Evolutionary conservation across 2,797 vertebrate genomes (phyloP), one percentile per base, ranked within the genome.

Genomic region (Phalanger gymnotis): DNA sequence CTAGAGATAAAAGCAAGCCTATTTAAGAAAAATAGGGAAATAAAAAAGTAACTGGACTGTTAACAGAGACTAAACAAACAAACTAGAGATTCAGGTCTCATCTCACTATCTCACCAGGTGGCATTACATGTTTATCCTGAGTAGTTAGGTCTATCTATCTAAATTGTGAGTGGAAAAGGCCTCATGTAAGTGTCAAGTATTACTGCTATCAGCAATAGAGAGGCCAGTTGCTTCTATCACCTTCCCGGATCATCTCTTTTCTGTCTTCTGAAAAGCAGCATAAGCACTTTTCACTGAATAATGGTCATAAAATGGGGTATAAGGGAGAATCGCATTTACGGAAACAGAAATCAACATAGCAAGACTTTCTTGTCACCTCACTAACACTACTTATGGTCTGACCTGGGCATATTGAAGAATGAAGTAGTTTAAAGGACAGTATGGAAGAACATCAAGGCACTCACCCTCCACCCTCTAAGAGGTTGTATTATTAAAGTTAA

Each of bases 201-300:
- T 90, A 57, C 27, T 40, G 93, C 47, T 95, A 91, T 92, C 0
- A 3, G 53, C 90, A n/a, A 91, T 6, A 0, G 13, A 16, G 3
- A 19, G 55, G 34, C 54, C 40, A 54, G 25, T 87, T n/a, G 73
- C 25, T 53, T 14, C 95, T 53, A 28, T 91, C 58, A 47, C 94
- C 91, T 95, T 95, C 93, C 93, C 1, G 7, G 90, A 53, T 56
- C 81, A 94, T 25, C 90, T 40, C 51, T 53, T 93, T 95, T 93
- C 94, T 19, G 87, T 54, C 28, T 61, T 66, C 91, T 93, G 95
- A 94, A 96, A 96, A 96, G 96, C 66, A 97, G 92, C 94, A 95
- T 61, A 95, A 94, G 93, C 96, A 93, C 92, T 94, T 95, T 95
- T 91, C 95, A 92, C 92, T 94, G 96, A 52, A 56, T 96, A 92